phyloP scores from a whole-genome alignment of 2,888 invertebrate species.

The Seira sanloemensis region DNA sequence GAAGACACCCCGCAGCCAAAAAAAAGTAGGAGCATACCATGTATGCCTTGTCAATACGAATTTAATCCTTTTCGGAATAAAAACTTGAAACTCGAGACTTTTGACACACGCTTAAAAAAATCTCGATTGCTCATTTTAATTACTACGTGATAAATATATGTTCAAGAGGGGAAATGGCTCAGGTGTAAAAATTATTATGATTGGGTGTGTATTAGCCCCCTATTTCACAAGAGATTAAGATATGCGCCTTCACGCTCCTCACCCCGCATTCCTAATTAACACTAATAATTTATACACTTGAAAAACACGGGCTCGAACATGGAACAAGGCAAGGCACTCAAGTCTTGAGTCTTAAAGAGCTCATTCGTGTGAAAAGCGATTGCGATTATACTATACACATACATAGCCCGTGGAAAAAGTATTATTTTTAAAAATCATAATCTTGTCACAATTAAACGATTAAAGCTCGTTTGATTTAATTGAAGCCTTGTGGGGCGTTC shows the following conservation, averaged over 20 bases:
- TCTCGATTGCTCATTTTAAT: background rate
- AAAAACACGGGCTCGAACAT: background rate
- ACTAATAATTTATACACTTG: constrained; percentile 9
- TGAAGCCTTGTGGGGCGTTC: constrained; percentile 10
- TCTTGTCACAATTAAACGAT: constrained; percentile 17
- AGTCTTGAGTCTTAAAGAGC: no score
- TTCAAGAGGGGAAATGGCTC: background rate
- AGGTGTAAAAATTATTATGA: background rate
- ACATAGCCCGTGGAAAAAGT: no score
- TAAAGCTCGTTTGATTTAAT: constrained; percentile 31
- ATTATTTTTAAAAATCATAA: constrained; percentile 24
- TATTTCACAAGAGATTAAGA: constrained; percentile 19
- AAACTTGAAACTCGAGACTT: no score
- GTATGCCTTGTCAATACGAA: background rate
- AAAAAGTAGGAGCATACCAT: no score
- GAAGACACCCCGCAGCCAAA: no score
- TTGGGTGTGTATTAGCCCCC: no score
- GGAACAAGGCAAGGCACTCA: no score
- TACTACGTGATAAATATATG: background rate
- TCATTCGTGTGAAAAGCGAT: no score
- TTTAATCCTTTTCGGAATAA: no score
- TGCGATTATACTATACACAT: no score
- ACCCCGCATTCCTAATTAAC: background rate
- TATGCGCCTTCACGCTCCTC: background rate
- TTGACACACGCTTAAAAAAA: no score